Conservation (phyloP, 2,797 vertebrate genomes). For the Lophius americanus region DNA sequence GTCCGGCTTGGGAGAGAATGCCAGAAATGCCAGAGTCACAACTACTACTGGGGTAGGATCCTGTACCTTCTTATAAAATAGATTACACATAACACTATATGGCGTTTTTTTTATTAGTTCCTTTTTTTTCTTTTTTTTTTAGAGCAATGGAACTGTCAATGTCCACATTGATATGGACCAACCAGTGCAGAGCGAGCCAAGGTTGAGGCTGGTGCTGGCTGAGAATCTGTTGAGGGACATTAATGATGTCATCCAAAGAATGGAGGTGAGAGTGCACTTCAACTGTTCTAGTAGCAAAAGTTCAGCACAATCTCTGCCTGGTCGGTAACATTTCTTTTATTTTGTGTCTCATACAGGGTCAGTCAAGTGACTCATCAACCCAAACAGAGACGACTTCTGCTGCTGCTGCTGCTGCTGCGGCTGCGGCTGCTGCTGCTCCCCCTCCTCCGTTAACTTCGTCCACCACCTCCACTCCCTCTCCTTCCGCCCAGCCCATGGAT, state of each 20-base stretch:
- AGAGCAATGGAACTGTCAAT: conserved; percentile 89
- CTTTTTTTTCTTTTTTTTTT: conserved; percentile 18
- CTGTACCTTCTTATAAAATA: not conserved
- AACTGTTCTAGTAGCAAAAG: not conserved
- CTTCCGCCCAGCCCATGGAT: conserved; percentile 80
- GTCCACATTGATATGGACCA: conserved; percentile 94
- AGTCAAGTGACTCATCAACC: conserved; percentile 61
- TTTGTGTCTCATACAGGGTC: conserved; percentile 61
- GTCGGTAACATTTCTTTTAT: not conserved
- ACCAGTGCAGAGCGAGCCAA: conserved; percentile 87
- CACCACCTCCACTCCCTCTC: conserved; percentile 78
- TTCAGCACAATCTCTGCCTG: not conserved
- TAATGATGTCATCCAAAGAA: conserved; percentile 84
- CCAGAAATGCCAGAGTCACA: conserved; percentile 81
- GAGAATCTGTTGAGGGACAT: conserved; percentile 91
- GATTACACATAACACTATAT: not conserved
- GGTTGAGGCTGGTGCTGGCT: conserved; percentile 88
- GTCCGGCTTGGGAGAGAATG: conserved; percentile 79
- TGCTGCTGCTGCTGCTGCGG: conserved; percentile 32
- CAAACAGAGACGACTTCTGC: conserved; percentile 66
- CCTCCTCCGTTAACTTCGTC: conserved; percentile 71
- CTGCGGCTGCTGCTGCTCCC: conserved; percentile 51
- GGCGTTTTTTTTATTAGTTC: conserved; percentile 14
- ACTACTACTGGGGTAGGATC: conserved; percentile 83
- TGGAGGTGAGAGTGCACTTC: conserved; percentile 81